Base-by-base conservation (phyloP, 2,888 invertebrate genomes). In the Cataglyphis cursor region DNA sequence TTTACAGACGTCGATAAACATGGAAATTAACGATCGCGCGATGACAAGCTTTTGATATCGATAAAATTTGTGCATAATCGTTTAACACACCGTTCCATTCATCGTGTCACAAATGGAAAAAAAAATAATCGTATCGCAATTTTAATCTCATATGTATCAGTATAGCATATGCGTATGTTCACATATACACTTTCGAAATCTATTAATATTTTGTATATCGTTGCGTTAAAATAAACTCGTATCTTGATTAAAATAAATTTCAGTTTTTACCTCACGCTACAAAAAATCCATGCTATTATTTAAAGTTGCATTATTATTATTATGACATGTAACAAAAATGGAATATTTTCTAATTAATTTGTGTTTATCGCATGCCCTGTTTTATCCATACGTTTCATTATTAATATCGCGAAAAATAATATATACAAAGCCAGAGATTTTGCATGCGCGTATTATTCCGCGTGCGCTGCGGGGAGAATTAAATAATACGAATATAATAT, bases 1-100 rank as follows among this genome's bases (percentile, higher is more conserved):
- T 57, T 78, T 68, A 78, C 70, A 44, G 78, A 41, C 31, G 78
- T 31, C 78, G 78, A 78, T 70, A 78, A 78, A 78, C 70, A 78
- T 59, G 78, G 24, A 70, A 78, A 78, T 78, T 78, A 78, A 78
- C 70, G 68, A 76, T 76, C 76, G 68, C 54, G 31, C 57, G 41
- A 70, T 78, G 78, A 78, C 78, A 59, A 78, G 78, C 54, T 59
- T 59, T 70, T 44, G 44, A 59, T 57, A 78, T 28, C 41, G 57
- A 10, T 31, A 31, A 31, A 21, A 68, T 78, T 78, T 70, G n/a
- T 44, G 59, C 70, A 59, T 44, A 70, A 78, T 78, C 59, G 59
- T 70, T 59, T 59, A 41, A 65, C 54, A 54, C 66, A 38, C 15
- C 78, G 64, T 31, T 70, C 57, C 18, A 78, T 78, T 70, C 6